phyloP scores from a whole-genome alignment of 2,797 vertebrate species.

The Clarias fuscus region DNA sequence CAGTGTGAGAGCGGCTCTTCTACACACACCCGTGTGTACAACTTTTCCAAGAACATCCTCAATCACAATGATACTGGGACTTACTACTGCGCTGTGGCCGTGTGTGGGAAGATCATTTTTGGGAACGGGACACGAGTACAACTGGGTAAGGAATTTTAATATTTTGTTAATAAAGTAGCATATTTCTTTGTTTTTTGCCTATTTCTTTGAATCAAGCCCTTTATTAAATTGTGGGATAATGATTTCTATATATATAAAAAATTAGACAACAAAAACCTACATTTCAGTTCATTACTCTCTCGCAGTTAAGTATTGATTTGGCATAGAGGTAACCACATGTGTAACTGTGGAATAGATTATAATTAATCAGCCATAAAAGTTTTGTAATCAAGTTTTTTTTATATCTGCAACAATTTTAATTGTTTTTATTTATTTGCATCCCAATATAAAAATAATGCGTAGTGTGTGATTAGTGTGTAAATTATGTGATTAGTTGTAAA shows the following conservation, averaged over 20 bases:
- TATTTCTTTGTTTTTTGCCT: neutral
- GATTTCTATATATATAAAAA: neutral
- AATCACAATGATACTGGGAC: too few species aligned
- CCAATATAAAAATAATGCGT: too few species aligned
- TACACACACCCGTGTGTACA: too few species aligned
- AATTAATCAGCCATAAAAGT: neutral
- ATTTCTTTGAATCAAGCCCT: too few species aligned
- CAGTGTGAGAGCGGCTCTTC: too few species aligned
- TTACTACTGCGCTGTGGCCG: neutral
- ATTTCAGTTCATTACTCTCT: neutral
- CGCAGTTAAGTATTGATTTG: neutral
- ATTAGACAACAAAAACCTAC: neutral
- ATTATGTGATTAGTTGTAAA: neutral
- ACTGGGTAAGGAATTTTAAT: neutral
- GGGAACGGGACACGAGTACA: neutral
- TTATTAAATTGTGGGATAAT: neutral
- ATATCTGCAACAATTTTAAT: too few species aligned
- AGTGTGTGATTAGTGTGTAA: too few species aligned
- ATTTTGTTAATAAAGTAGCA: neutral
- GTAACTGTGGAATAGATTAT: too few species aligned
- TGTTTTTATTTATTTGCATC: neutral
- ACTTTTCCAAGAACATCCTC: too few species aligned
- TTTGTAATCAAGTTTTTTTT: too few species aligned
- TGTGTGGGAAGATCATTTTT: constrained; percentile 3
- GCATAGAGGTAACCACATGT: too few species aligned